Evolutionary conservation across 37 sponge, comb jelly and placozoan species (phyloP), one percentile per base, ranked within the genome.

Genomic region (Hexactinellida sp.): DNA sequence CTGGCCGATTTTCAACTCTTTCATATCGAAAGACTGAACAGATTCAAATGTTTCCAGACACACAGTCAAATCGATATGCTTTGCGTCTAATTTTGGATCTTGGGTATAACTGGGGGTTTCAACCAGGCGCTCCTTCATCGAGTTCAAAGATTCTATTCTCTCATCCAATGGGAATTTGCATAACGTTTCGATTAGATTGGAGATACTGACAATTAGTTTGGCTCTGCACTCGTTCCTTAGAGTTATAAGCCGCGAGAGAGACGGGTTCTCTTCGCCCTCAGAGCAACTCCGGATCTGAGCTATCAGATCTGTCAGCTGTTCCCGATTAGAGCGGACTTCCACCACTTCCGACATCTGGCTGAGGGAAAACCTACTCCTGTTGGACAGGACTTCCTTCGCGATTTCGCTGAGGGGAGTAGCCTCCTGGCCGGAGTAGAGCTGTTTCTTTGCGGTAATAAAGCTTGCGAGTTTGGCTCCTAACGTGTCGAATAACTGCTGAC

Each of bases 261-360:
- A n/a, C 13, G 52, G 52, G 16, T 16, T 19, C 34, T 63, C 76
- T 28, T 63, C 76, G 3, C 21, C 30, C 34, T 10, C 30, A 23
- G 76, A 63, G 30, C 5, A 21, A n/a, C 5, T 32, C 32, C 76
- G 76, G 21, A 63, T 63, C 76, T 25, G 76, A n/a, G 21, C 76
- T 10, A n/a, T 63, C 28, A 63, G 34, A 23, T 28, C 76, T 21
- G 34, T 23, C 76, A 63, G 76, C 76, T 63, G 76, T 3, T 63
- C 76, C 76, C 13, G 76, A n/a, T 21, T 10, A 10, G 76, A 63
- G 34, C 13, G 76, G 1, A 63, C 34, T n/a, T 63, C 76, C 76
- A 63, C 76, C 25, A 63, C 76, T 28, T 63, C 76, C 13, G 76
- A 63, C 76, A 63, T 63, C 76, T 63, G 76, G 34, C 34, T 63